Conservation (phyloP, 2,888 invertebrate genomes). For the Chalcosyrphus nemorum region DNA sequence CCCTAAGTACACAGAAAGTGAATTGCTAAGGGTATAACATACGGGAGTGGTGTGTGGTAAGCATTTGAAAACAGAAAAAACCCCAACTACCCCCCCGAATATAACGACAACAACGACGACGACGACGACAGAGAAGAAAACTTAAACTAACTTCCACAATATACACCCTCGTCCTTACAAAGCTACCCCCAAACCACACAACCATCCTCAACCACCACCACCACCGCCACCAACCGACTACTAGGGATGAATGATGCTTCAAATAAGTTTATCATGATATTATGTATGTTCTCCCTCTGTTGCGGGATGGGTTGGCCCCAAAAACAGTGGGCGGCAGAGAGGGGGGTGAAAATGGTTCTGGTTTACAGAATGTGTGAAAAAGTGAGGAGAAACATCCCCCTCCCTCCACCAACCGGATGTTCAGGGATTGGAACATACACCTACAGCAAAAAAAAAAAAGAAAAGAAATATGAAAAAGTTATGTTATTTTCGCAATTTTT, state of each 20-base stretch:
- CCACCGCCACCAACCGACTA: constrained; percentile 25
- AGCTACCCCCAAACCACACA: background rate
- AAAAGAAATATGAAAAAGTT: constrained; percentile 50
- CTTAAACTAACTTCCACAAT: constrained; percentile 62
- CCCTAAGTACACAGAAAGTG: constrained; percentile 57
- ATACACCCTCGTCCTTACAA: constrained; percentile 7
- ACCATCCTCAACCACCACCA: constrained; percentile 18
- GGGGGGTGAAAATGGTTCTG: constrained; percentile 51
- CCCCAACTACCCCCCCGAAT: constrained; percentile 14
- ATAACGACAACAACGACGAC: no score
- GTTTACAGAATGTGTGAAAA: constrained; percentile 67
- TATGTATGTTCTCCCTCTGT: constrained; percentile 55
- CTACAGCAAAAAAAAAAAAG: constrained; percentile 9
- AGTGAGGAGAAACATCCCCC: constrained; percentile 34
- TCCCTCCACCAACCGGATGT: no score
- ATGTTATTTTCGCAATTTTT: constrained; percentile 66
- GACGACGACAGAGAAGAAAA: constrained; percentile 56
- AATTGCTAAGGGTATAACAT: constrained; percentile 60
- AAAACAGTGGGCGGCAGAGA: background rate
- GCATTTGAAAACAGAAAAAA: constrained; percentile 49
- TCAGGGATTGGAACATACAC: background rate
- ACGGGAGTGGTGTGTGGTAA: constrained; percentile 26
- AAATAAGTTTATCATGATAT: constrained; percentile 73
- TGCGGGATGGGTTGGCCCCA: no score
- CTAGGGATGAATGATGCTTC: constrained; percentile 68